Base-by-base conservation (phyloP, 2,888 invertebrate species). In the Biston stratarius region DNA sequence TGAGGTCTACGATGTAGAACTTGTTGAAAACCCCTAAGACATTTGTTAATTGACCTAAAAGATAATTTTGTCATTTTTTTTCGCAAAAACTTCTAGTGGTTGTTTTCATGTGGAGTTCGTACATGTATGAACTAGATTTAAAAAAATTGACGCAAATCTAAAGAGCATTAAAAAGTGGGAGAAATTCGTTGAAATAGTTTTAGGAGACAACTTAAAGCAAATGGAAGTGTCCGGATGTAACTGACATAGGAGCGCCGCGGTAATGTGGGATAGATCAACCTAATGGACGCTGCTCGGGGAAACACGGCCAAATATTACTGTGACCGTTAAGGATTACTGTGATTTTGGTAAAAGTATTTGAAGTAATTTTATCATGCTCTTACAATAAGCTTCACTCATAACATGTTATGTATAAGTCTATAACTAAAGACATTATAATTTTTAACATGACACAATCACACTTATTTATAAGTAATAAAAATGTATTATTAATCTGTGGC, bases 141-240 rank as follows among this genome's bases (percentile, higher is more conserved):
- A 2, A 24, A 2, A 24, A 24, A 24, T 24, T 24, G 1, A 24
- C 24, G 3, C 24, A 24, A 24, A 24, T 24, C 24, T 24, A 24
- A 2, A 24, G 24, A 24, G 24, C 3, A 24, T 1, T 24, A 38
- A 14, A 53, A 53, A 53, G 14, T 45, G 42, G 52, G 61, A 61
- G 53, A 33, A 55, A 67, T 44, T 47, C 60, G 45, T 65, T 65
- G 60, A 67, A 67, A 67, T 59, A 49, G 53, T 66, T 52, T 51
- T 59, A 49, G 15, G n/a, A 24, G 61, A 34, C 10, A 62, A 75
- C 67, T 60, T 70, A 69, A 72, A 72, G 69, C 70, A 71, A 74
- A 74, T 71, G 72, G 69, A 73, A 73, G 73, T 70, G 74, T 76
- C 69, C 71, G 65, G 62, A 70, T 65, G 65, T 71, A 67, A 77